These are phyloP conservation scores for Falco berigora DNA, from an alignment of 2,797 vertebrate genomes.

Conservation along the genomic window DNA sequence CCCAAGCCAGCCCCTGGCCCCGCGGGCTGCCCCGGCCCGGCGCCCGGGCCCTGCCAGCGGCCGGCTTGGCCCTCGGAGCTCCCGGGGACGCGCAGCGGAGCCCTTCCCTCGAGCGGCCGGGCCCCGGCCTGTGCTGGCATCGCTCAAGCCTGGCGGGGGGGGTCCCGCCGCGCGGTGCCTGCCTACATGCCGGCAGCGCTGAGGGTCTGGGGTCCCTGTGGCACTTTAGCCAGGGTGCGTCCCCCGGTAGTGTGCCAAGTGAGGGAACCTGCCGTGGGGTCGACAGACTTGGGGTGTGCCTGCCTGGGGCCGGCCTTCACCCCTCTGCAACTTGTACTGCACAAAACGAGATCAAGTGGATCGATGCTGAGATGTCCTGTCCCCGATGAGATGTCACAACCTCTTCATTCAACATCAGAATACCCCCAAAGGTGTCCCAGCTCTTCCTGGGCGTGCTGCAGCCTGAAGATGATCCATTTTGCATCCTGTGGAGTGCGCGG, in stretches of 20 bases:
- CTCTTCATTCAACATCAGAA: not conserved
- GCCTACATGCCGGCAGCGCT: not conserved
- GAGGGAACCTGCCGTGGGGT: not conserved
- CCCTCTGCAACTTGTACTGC: not conserved
- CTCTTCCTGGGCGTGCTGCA: not conserved
- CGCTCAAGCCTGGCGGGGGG: rapidly evolving
- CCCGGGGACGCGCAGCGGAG: not conserved
- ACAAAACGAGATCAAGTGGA: rapidly evolving
- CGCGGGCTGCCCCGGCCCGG: not conserved
- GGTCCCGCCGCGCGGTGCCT: not conserved
- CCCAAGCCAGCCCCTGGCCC: not conserved
- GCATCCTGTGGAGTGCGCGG: not conserved
- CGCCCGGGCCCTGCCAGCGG: not conserved
- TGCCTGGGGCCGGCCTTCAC: not conserved
- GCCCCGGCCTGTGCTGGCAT: not conserved
- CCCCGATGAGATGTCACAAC: not conserved
- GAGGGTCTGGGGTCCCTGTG: not conserved
- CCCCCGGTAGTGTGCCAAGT: too few species aligned
- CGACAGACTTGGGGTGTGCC: rapidly evolving
- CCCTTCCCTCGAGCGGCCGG: not conserved
- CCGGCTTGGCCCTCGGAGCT: too few species aligned
- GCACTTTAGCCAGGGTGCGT: rapidly evolving
- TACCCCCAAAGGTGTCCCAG: not conserved
- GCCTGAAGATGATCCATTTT: not conserved
- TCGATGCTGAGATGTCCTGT: not conserved